Conservation (phyloP, 2,113 vertebrate species). For the Casuarius casuarius region DNA sequence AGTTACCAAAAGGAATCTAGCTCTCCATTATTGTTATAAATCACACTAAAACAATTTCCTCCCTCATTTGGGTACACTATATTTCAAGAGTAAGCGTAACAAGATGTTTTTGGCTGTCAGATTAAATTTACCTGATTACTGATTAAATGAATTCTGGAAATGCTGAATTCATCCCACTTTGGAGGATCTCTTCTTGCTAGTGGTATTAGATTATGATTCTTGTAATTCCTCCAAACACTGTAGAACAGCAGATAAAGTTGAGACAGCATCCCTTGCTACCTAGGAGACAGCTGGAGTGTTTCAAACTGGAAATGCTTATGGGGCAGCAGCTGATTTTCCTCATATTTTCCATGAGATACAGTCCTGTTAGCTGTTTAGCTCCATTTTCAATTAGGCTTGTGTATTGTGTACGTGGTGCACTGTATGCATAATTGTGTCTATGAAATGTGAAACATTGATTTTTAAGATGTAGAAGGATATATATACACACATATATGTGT, state of each 20-base stretch:
- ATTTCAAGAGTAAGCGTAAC: background rate
- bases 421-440: background rate
- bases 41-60: slow-evolving; percentile 14
- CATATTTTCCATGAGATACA: background rate
- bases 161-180: background rate
- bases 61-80: background rate
- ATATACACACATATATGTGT: background rate
- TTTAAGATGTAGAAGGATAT: background rate
- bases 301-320: background rate
- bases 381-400: background rate
- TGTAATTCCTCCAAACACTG: background rate
- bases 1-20: background rate
- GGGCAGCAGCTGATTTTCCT: background rate
- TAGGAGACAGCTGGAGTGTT: background rate
- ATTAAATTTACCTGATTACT: background rate
- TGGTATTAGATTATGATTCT: background rate
- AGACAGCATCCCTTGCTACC: background rate
- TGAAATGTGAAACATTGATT: background rate
- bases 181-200: background rate
- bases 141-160: background rate
- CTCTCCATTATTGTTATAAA: background rate
- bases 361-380: background rate
- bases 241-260: background rate
- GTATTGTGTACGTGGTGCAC: background rate
- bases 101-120: background rate